Evolutionary conservation across 2,113 vertebrate genomes (phyloP), one percentile per base, ranked within the genome.

Genomic region (Tenebrosternarchus preto): DNA sequence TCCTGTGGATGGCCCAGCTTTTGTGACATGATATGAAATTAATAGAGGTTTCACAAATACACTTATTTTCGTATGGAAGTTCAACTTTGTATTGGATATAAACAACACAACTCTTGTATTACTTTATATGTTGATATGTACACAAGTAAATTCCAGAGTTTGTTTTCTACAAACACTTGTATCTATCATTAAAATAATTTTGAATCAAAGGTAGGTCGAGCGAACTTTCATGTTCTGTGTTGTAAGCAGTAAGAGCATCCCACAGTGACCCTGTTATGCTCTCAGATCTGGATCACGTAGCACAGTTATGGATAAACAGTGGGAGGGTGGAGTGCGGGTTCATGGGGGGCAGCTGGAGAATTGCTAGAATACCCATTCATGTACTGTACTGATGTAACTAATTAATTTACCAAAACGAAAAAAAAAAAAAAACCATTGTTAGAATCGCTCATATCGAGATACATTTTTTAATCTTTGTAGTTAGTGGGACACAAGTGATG

Each of bases 151-250:
- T 74, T 74, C 7, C 50, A 73, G 60, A 27, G 43, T 22, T 9
- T 64, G 25, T 31, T 56, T 29, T 79, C 27, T 16, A 36, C 27
- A 75, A 50, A 80, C 22, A 43, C 27, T 36, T 55, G 20, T 24
- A 46, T 36, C 46, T 74, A 36, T 81, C 16, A 84, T 81, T 81
- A 78, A 61, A 77, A 69, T 39, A 50, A 24, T 46, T 71, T 11
- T 19, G 20, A 20, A 8, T 9, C 17, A 27, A n/a, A 63, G 68
- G 31, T 64, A 68, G 50, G 8, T 43, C 63, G 43, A 69, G 20
- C 36, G 57, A 50, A 53, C 46, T 68, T 56, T 63, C 4, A 39
- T 33, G 43, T 39, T 72, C 68, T 63, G 25, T 72, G 8, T 4
- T 79, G 57, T 24, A 72, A 63, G 24, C 43, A 80, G 20, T 19